Evolutionary conservation across 2,113 vertebrate genomes (phyloP), one percentile per base, ranked within the genome.

Genomic region (Elachura formosa): DNA sequence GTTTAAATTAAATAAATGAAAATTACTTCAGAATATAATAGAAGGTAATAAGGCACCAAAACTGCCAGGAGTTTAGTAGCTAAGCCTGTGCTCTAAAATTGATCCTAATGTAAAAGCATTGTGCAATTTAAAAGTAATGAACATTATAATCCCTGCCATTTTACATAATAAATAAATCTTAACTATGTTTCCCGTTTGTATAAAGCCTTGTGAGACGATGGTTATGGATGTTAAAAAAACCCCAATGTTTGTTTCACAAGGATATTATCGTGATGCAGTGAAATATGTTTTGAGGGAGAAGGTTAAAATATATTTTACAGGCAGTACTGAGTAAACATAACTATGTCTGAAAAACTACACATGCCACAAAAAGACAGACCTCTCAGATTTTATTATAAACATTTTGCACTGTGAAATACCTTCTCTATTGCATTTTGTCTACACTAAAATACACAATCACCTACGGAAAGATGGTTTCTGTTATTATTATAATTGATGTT

Each of bases 91-190:
- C 86, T 97, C 94, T 96, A 95, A 97, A 97, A 97, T 86, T 91
- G 95, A 94, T 90, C 97, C 94, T 87, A 94, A 93, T 95, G 95
- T 96, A 96, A 96, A 91, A 97, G 90, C 84, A 84, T 85, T 91
- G 90, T 80, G 90, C 71, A 96, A 91, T 96, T 96, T 95, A 90
- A 95, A 91, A 94, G 38, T 91, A 94, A 96, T 96, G 93, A 97
- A 96, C 89, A 89, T 94, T 64, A 95, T 92, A 96, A 94, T 94
- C 93, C 88, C 64, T 87, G 89, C 67, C 67, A 93, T 93, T 93
- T 97, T 97, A 93, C 93, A 96, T 94, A 94, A 96, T 91, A 95
- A 96, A 96, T 96, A 96, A 88, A 96, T 96, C 92, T 88, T 92
- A 96, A 93, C 87, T 94, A 67, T 2, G 9, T 43, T 95, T 90